These are phyloP conservation scores for Oncopeltus fasciatus DNA, from an alignment of 1,140 invertebrate species.

Conservation along the genomic window DNA sequence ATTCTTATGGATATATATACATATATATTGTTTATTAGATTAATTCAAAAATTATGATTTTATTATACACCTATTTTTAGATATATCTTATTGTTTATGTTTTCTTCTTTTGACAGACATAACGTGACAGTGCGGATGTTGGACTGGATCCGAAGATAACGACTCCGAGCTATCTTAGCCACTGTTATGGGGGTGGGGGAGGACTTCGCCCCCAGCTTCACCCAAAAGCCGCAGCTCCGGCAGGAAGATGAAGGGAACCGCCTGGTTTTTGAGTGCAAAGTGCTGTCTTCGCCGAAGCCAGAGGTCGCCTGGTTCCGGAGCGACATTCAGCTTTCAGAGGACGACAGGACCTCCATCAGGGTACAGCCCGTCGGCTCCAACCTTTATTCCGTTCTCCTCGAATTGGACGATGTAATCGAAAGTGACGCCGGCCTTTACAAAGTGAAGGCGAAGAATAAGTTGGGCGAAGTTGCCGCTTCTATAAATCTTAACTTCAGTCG, in stretches of 20 bases:
- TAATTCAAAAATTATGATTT: too few relatives aligned
- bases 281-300: conserved; percentile 74
- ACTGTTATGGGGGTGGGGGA: conserved; percentile 61
- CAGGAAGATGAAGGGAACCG: conserved; percentile 93
- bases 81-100: too few relatives aligned
- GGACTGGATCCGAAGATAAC: background rate
- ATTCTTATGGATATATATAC: too few relatives aligned
- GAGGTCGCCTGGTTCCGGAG: conserved; percentile 84
- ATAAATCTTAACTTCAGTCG: conserved; percentile 98
- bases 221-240: conserved; percentile 85
- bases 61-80: too few relatives aligned
- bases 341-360: conserved; percentile 70
- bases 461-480: conserved; percentile 92
- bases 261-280: conserved; percentile 86
- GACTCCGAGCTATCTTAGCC: background rate
- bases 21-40: too few relatives aligned
- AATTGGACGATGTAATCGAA: conserved; percentile 89
- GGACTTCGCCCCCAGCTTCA: conserved; percentile 93
- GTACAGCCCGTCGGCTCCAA: conserved; percentile 69
- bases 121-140: conserved; percentile 4
- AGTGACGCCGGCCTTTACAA: conserved; percentile 93
- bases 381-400: conserved; percentile 78
- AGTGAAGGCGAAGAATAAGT: conserved; percentile 93
- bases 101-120: too few relatives aligned
- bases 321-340: conserved; percentile 65